phyloP scores from a whole-genome alignment of 2,797 vertebrate genomes.

The Muraenolepis orangiensis region DNA sequence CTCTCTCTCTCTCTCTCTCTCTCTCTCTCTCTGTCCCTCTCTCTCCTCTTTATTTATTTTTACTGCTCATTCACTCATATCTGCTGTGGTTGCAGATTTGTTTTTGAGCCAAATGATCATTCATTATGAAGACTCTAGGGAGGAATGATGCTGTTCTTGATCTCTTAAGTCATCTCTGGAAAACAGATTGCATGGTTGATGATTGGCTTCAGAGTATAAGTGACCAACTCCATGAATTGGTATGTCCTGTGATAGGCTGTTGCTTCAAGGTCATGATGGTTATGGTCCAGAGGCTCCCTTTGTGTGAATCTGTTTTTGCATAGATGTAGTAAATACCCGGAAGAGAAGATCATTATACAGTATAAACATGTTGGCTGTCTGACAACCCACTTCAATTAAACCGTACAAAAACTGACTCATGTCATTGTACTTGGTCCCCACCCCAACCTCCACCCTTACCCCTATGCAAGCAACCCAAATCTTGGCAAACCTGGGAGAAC shows the following conservation, averaged over 20 bases:
- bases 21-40: background rate
- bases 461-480: too few relatives aligned
- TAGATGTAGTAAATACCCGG: too few relatives aligned
- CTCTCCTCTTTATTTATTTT: background rate
- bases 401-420: too few relatives aligned
- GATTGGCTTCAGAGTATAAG: background rate
- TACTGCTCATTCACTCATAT: background rate
- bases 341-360: too few relatives aligned
- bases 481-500: too few relatives aligned
- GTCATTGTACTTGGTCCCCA: too few relatives aligned
- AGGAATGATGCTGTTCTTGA: background rate
- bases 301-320: too few relatives aligned
- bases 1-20: background rate
- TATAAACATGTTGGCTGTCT: too few relatives aligned
- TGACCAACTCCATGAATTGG: background rate
- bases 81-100: background rate
- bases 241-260: background rate
- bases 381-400: too few relatives aligned
- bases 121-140: background rate
- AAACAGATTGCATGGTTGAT: background rate
- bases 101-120: too few relatives aligned
- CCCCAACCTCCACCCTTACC: too few relatives aligned
- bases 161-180: background rate
- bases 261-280: background rate
- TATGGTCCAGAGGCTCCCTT: too few relatives aligned